Percentiles rank a stretch among this genome's conserved stretches.
These are phyloP conservation scores for Vulpes ferrilata DNA, from an alignment of 2,113 vertebrate genomes.

Conservation along the genomic window DNA sequence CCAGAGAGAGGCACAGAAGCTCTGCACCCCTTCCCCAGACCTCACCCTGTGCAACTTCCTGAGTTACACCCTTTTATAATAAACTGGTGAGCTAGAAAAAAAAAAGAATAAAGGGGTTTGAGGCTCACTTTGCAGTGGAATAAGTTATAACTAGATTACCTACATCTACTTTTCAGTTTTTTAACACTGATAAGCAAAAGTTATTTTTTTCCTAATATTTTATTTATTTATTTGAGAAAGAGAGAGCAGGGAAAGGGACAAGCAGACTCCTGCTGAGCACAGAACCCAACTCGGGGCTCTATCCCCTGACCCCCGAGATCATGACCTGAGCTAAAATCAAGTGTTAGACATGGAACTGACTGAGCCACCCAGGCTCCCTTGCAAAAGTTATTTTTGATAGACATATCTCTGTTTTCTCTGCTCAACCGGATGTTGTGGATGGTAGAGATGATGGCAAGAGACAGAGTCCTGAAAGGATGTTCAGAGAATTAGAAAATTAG, in stretches of 20 bases:
- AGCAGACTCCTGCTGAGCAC: not conserved
- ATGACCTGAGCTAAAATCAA: not conserved
- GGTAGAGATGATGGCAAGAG: conserved; percentile 5
- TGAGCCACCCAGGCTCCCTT: not conserved
- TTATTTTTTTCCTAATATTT: not conserved
- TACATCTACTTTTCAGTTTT: not conserved
- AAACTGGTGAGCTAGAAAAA: not conserved
- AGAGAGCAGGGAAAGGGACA: not conserved
- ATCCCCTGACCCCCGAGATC: not conserved
- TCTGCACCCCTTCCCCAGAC: not conserved
- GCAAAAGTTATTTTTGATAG: not conserved
- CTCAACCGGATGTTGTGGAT: not conserved
- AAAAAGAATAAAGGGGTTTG: not conserved
- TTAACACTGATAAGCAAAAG: not conserved
- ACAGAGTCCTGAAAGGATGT: not conserved
- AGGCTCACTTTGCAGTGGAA: not conserved
- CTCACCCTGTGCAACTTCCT: not conserved
- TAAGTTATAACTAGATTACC: not conserved
- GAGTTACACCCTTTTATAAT: not conserved
- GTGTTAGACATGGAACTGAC: not conserved
- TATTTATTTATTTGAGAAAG: not conserved
- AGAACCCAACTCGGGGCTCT: not conserved
- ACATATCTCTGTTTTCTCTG: not conserved
- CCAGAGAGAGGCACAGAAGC: not conserved
- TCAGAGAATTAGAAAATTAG: conserved; percentile 47